Percentiles rank a stretch among this genome's conserved stretches.
phyloP scores from a whole-genome alignment of 2,113 vertebrate species.

The Desmodus rotundus region DNA sequence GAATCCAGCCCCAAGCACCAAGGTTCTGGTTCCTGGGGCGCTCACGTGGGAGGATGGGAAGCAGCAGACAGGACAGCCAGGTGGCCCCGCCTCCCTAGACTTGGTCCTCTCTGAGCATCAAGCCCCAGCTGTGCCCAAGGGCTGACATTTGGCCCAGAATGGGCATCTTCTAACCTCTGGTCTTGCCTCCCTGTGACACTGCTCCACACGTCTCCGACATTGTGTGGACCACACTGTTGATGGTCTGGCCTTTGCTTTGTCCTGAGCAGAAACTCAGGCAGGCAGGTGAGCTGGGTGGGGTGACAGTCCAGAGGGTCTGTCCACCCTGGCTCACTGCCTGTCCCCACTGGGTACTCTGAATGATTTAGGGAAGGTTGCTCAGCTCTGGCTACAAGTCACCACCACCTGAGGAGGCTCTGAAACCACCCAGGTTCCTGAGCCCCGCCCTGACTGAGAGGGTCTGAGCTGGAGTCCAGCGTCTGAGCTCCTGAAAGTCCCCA shows the following conservation, averaged over 20 bases:
- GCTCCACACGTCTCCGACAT: accelerated
- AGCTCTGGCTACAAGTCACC: not conserved
- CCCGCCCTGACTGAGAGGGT: not conserved
- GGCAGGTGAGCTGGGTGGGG: not conserved
- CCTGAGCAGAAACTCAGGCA: not conserved
- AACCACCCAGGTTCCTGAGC: not conserved
- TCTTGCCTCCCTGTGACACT: not conserved
- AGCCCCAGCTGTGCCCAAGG: not conserved
- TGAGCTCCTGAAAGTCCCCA: not conserved
- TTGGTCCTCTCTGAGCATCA: not conserved
- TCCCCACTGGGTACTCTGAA: not conserved
- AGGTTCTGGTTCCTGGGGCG: accelerated
- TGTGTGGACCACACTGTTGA: not conserved
- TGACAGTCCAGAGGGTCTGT: not conserved
- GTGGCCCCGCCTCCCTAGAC: not conserved
- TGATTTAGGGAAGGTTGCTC: not conserved
- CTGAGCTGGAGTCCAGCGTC: not conserved
- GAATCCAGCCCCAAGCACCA: not conserved
- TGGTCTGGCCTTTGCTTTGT: accelerated
- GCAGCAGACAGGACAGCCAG: not conserved
- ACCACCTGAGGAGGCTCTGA: not conserved
- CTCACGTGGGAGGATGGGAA: not conserved
- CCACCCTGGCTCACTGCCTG: not conserved
- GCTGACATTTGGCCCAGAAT: not conserved
- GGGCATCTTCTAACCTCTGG: not conserved